phyloP scores from a whole-genome alignment of 2,888 invertebrate genomes.

The Lamproptera curius region DNA sequence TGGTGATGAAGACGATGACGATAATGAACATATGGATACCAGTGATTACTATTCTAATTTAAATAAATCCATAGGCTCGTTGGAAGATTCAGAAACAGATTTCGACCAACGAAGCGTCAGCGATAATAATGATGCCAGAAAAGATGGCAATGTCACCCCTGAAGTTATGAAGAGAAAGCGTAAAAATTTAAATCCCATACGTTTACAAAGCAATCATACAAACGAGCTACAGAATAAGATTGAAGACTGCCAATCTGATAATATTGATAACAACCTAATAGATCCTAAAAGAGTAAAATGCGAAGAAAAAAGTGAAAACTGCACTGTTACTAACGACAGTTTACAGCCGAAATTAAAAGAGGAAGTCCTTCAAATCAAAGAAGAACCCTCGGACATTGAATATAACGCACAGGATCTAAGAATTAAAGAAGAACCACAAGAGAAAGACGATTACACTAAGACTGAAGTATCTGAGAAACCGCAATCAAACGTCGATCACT shows the following conservation, averaged over 20 bases:
- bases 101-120: slow-evolving; percentile 64
- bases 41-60: slow-evolving; percentile 64
- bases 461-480: slow-evolving; percentile 32
- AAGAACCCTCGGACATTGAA: slow-evolving; percentile 48
- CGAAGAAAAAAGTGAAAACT: slow-evolving; percentile 37
- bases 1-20: slow-evolving; percentile 87
- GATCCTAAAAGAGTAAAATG: slow-evolving; percentile 62
- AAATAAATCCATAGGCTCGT: slow-evolving; percentile 59
- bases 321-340: slow-evolving; percentile 28
- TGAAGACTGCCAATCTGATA: slow-evolving; percentile 35
- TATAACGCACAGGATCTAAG: slow-evolving; percentile 52
- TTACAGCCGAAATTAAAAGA: slow-evolving; percentile 49
- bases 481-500: slow-evolving; percentile 38
- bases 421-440: slow-evolving; percentile 57
- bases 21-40: slow-evolving; percentile 74
- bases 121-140: slow-evolving; percentile 62
- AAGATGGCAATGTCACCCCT: slow-evolving; percentile 72
- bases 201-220: slow-evolving; percentile 78
- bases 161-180: slow-evolving; percentile 89
- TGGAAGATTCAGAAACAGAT: slow-evolving; percentile 66
- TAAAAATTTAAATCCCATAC: slow-evolving; percentile 92
- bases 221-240: slow-evolving; percentile 37
- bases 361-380: slow-evolving; percentile 43
- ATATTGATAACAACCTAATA: slow-evolving; percentile 45
- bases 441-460: slow-evolving; percentile 55